These are phyloP conservation scores for Callopanchax toddi DNA, from an alignment of 2,113 vertebrate genomes.

Conservation along the genomic window DNA sequence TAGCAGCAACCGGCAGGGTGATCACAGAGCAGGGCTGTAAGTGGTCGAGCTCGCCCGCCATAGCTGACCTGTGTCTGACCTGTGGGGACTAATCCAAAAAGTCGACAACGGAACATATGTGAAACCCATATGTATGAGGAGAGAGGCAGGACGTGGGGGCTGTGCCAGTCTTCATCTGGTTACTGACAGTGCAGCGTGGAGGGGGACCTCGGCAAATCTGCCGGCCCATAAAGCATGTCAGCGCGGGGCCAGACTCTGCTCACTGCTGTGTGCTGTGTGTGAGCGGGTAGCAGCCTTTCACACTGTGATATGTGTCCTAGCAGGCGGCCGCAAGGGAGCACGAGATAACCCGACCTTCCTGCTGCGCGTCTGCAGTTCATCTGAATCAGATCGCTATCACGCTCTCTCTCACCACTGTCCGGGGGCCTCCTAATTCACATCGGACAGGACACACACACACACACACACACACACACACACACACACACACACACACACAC, in stretches of 20 bases:
- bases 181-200: slow-evolving; percentile 59
- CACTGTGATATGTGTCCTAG: slow-evolving; percentile 58
- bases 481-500: slow-evolving; percentile 27
- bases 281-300: slow-evolving; percentile 48
- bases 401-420: slow-evolving; percentile 34
- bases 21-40: slow-evolving; percentile 29
- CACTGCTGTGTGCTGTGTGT: slow-evolving; percentile 32
- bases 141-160: slow-evolving; percentile 57
- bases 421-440: slow-evolving; percentile 44
- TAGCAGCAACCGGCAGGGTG: slow-evolving; percentile 19
- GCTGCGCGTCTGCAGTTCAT: slow-evolving; percentile 52
- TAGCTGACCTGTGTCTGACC: slow-evolving; percentile 55
- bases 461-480: slow-evolving; percentile 27
- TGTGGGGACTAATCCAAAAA: slow-evolving; percentile 38
- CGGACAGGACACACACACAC: slow-evolving; percentile 23
- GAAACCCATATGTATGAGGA: slow-evolving; percentile 66
- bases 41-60: slow-evolving; percentile 31
- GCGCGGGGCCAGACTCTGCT: slow-evolving; percentile 39
- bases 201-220: slow-evolving; percentile 61
- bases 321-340: slow-evolving; percentile 59
- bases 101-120: slow-evolving; percentile 52
- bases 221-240: slow-evolving; percentile 71
- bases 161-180: slow-evolving; percentile 61
- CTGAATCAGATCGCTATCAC: slow-evolving; percentile 68
- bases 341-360: slow-evolving; percentile 60